Evolutionary conservation across 2,113 vertebrate genomes (phyloP), one percentile per base, ranked within the genome.

Genomic region (Sula dactylatra): DNA sequence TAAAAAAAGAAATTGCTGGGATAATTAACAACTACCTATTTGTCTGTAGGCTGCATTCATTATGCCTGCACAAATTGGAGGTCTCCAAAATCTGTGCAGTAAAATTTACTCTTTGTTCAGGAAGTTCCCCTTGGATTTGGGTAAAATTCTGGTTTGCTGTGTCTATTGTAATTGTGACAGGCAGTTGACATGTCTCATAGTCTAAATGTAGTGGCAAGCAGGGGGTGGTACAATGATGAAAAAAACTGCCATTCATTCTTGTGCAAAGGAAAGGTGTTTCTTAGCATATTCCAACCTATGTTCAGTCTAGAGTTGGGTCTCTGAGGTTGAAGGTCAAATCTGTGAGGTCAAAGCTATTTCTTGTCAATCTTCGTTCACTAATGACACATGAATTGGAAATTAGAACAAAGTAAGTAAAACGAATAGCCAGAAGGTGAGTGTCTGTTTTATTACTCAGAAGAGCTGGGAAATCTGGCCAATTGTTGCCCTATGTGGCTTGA

Each of bases 381-480:
- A 98, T 98, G 98, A 98, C 98, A 98, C 98, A 98, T 98, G 98
- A 98, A 98, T 98, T 98, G 98, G 98, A 98, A 98, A 98, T 98
- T 98, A 98, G 98, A 98, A 98, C 98, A 98, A 98, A 98, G 98
- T 98, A 98, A 98, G 98, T 98, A 98, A 98, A 98, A 98, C 98
- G 98, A 98, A 98, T 98, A 98, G 98, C 98, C 98, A 98, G 98
- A 98, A 98, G 98, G 98, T 98, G 98, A 98, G 98, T 98, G 98
- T 98, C 98, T 99, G 98, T 99, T 99, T 99, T 98, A 98, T 98
- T 98, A 98, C 98, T 98, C 98, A 98, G 98, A 98, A 99, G 98
- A 98, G 98, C 98, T 98, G 98, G 98, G 98, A 98, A 98, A 98
- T 98, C 98, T 98, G 98, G 98, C 98, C 98, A 98, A 98, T 98